Percentiles rank a stretch among this genome's conserved stretches.
Conservation (phyloP, 2,113 vertebrate species). For the Mohoua ochrocephala region DNA sequence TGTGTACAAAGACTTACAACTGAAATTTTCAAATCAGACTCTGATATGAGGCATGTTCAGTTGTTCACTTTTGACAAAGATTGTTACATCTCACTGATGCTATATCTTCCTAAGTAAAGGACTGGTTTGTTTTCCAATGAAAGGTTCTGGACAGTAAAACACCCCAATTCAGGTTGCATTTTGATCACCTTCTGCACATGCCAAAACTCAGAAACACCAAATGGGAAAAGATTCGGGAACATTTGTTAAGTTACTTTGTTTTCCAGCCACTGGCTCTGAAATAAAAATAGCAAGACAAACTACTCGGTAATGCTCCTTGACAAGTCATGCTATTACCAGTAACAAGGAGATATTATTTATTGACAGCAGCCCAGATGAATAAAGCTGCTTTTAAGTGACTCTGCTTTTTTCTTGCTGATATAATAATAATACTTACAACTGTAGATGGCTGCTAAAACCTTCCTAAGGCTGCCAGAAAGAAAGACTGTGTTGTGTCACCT, state of each 20-base stretch:
- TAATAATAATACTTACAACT: background rate
- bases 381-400: background rate
- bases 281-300: background rate
- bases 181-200: background rate
- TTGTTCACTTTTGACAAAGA: background rate
- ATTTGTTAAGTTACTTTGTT: background rate
- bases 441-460: background rate
- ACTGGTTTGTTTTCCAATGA: rapidly evolving
- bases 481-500: background rate
- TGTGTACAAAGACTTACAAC: background rate
- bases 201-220: background rate
- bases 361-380: background rate
- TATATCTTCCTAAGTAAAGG: background rate
- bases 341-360: background rate
- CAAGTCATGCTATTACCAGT: background rate
- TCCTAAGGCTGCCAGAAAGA: background rate
- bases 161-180: background rate
- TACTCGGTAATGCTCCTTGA: background rate
- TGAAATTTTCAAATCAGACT: background rate
- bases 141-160: background rate
- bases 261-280: background rate
- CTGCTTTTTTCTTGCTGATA: background rate
- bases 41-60: background rate
- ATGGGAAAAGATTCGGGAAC: background rate
- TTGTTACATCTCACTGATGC: background rate